Percentiles rank a stretch among this genome's conserved stretches.
phyloP scores from a whole-genome alignment of 2,888 invertebrate genomes.

The Aproaerema taeniolella region DNA sequence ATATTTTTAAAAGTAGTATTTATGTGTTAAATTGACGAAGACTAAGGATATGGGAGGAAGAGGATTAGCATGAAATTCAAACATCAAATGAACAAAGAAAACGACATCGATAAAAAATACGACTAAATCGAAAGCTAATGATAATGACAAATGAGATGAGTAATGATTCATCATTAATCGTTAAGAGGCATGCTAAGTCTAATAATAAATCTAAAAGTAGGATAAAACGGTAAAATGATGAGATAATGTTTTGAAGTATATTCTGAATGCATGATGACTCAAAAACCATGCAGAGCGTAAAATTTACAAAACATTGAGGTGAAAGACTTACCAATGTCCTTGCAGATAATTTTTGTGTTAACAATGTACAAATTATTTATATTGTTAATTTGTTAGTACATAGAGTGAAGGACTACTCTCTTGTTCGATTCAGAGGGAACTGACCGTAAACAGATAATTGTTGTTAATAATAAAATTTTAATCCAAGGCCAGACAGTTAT shows the following conservation, averaged over 20 bases:
- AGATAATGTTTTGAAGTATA: slow-evolving; percentile 21
- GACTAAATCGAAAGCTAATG: slow-evolving; percentile 34
- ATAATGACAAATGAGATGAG: slow-evolving; percentile 34
- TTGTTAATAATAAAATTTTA: slow-evolving; percentile 41
- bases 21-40: slow-evolving; percentile 32
- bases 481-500: slow-evolving; percentile 41
- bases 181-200: slow-evolving; percentile 50
- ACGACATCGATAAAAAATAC: slow-evolving; percentile 31
- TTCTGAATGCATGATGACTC: slow-evolving; percentile 39
- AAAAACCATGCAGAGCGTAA: slow-evolving; percentile 42
- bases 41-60: slow-evolving; percentile 27
- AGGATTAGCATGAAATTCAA: slow-evolving; percentile 33
- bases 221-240: slow-evolving; percentile 25
- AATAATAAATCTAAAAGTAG: slow-evolving; percentile 22
- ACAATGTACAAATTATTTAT: slow-evolving; percentile 4
- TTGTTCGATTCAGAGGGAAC: slow-evolving; percentile 31
- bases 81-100: slow-evolving; percentile 37
- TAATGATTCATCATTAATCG: slow-evolving; percentile 19
- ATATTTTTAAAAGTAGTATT: neutral
- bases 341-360: slow-evolving; percentile 8
- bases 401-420: no score
- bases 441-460: slow-evolving; percentile 33
- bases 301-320: slow-evolving; percentile 29
- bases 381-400: no score
- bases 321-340: slow-evolving; percentile 19